Base-by-base conservation (phyloP, 2,888 invertebrate genomes). In the Drosophila putrida region DNA sequence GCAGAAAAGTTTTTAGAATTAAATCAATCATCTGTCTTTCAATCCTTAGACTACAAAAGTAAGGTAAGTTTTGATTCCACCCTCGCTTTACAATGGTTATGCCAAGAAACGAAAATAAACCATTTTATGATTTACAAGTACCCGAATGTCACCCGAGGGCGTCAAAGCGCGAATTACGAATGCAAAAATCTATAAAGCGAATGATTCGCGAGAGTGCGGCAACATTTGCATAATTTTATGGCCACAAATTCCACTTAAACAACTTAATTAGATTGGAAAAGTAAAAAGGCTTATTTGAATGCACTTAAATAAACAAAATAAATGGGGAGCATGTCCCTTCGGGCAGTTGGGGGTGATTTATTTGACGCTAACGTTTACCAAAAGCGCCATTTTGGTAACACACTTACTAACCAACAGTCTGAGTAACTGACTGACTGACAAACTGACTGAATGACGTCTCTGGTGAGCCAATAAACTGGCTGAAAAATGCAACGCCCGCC, bases 181-280 rank as follows among this genome's bases (percentile, higher is more conserved):
- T 78, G 83, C 64, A 80, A 83, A 82, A 65, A 39, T 72, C 47
- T 41, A 67, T 53, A 46, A 46, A 11, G 31, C 50, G 49, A 44
- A 43, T 44, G 50, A 54, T 53, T 65, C 49, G 43, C 49, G 15
- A 49, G 50, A 61, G 66, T 64, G 74, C 67, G 61, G 67, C 70
- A 53, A 51, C 54, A 86, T 83, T 83, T 83, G 84, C 83, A 83
- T 87, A 87, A 87, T 83, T 82, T 87, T 82, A 87, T 87, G 87
- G 80, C 64, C 75, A 61, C 80, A 87, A 83, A 83, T 83, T 83
- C 83, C 83, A 71, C 75, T 80, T 82, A 80, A 83, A 83, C 83
- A 87, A 83, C 83, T 83, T 83, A 83, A 83, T 83, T 83, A 83
- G 82, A 82, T 87, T 71, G 71, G 11, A 59, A 69, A 69, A 75